Evolutionary conservation across 2,797 vertebrate species (phyloP).

Genomic region (Glossophaga mutica): DNA sequence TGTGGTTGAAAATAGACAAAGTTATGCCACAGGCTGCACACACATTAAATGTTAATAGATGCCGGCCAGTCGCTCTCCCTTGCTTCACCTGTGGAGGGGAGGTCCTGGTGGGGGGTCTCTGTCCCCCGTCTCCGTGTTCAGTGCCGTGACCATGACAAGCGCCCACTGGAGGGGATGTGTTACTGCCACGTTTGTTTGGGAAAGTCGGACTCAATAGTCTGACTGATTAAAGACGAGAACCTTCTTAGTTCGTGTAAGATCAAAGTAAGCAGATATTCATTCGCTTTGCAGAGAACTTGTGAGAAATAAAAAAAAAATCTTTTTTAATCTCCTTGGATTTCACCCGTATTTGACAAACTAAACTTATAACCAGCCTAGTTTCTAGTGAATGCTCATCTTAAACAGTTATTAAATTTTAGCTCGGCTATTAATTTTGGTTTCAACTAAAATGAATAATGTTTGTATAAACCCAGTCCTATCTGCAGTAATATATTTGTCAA

Average conservation of each 20-base stretch:
- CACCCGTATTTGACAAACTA: neutral
- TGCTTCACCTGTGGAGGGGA: neutral
- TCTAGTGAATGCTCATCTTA: neutral
- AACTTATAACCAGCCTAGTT: neutral
- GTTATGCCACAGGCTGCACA: neutral
- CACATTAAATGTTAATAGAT: neutral
- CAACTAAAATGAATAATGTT: neutral
- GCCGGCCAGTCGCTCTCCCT: neutral
- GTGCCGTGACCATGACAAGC: neutral
- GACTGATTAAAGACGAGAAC: neutral
- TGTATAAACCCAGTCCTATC: constrained; percentile 12
- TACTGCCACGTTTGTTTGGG: neutral
- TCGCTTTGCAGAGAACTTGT: neutral
- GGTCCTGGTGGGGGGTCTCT: neutral
- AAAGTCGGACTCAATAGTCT: neutral
- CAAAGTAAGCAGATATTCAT: neutral
- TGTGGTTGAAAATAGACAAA: neutral
- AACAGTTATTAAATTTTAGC: neutral
- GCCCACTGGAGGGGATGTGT: neutral
- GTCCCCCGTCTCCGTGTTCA: neutral
- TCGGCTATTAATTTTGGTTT: constrained; percentile 44
- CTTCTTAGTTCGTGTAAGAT: neutral
- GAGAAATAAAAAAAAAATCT: neutral
- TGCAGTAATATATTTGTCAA: constrained; percentile 31
- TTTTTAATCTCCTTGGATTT: neutral